These are phyloP conservation scores for Mylabris phalerata DNA, from an alignment of 1,140 invertebrate species.

Conservation along the genomic window DNA sequence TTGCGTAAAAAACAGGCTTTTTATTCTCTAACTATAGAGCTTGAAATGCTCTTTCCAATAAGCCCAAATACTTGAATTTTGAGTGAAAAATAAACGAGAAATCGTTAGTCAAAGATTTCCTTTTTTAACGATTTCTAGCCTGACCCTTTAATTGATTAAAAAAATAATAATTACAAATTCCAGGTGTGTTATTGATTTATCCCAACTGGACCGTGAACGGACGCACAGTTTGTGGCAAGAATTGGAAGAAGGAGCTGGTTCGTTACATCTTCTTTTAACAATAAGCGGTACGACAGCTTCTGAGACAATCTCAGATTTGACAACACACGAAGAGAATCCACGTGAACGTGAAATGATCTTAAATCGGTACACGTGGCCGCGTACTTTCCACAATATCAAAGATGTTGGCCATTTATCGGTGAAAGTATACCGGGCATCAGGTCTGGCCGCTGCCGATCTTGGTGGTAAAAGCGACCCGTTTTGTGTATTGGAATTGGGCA, in stretches of 20 bases:
- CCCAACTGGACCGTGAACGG: slow-evolving; percentile 76
- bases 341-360: slow-evolving; percentile 58
- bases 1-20: too few relatives aligned
- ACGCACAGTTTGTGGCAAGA: slow-evolving; percentile 85
- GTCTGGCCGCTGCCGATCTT: slow-evolving; percentile 82
- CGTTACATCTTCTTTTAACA: slow-evolving; percentile 82
- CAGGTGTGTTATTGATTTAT: slow-evolving; percentile 82
- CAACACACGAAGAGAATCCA: slow-evolving; percentile 73
- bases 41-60: too few relatives aligned
- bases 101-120: too few relatives aligned
- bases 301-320: slow-evolving; percentile 86
- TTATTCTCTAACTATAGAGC: too few relatives aligned
- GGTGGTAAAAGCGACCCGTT: slow-evolving; percentile 96
- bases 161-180: slow-evolving; percentile 16
- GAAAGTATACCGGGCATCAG: slow-evolving; percentile 84
- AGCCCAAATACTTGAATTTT: too few relatives aligned
- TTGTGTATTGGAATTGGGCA: slow-evolving; percentile 92
- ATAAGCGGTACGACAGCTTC: slow-evolving; percentile 90
- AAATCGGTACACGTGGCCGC: slow-evolving; percentile 63
- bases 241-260: slow-evolving; percentile 83
- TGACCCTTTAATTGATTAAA: too few relatives aligned
- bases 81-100: too few relatives aligned
- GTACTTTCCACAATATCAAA: slow-evolving; percentile 66
- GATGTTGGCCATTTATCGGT: slow-evolving; percentile 86
- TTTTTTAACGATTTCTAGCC: too few relatives aligned